These are phyloP conservation scores for Heteronetta atricapilla DNA, from an alignment of 2,113 vertebrate species.

Conservation along the genomic window DNA sequence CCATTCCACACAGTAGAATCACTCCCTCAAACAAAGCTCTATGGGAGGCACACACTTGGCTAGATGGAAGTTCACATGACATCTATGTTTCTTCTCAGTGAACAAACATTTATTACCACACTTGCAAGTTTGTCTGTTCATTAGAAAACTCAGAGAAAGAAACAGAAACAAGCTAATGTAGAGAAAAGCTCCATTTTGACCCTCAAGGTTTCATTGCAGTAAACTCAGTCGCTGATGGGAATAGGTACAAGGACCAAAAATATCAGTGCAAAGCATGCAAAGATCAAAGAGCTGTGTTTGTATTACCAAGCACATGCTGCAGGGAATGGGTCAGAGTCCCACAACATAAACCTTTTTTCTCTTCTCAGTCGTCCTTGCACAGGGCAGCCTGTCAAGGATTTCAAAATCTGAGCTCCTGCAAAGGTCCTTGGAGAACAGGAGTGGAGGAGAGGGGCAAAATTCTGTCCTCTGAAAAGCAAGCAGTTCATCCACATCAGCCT, in stretches of 20 bases:
- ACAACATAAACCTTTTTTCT: background rate
- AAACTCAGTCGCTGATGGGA: background rate
- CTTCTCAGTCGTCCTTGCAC: background rate
- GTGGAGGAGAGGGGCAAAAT: background rate
- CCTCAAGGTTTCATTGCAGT: background rate
- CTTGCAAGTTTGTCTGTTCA: background rate
- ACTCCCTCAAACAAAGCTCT: accelerated
- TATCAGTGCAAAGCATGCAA: background rate
- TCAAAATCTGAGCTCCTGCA: background rate
- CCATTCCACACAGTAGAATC: background rate
- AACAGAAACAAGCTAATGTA: accelerated
- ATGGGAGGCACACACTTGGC: background rate
- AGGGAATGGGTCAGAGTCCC: background rate
- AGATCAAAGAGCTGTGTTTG: background rate
- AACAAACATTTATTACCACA: background rate
- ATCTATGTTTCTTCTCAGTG: background rate
- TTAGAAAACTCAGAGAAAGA: background rate
- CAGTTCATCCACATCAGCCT: background rate
- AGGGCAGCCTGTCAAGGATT: background rate
- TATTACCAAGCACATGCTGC: background rate
- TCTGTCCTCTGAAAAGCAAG: background rate
- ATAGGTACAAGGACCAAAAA: background rate
- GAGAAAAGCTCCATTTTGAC: background rate
- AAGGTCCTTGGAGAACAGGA: background rate
- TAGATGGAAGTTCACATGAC: accelerated